Base-by-base conservation (phyloP, 2,797 vertebrate genomes). In the Macropus fuliginosus region DNA sequence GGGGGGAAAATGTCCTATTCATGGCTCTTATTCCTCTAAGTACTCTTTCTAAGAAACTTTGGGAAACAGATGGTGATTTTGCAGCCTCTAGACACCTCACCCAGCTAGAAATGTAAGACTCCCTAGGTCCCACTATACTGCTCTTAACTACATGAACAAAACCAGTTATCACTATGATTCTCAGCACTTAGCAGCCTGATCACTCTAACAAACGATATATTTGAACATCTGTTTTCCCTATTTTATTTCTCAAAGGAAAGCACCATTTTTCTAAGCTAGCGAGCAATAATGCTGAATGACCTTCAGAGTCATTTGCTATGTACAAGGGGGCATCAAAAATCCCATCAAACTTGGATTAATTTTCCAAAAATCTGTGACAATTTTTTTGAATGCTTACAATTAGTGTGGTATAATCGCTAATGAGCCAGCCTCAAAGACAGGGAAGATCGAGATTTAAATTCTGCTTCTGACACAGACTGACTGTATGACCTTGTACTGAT, bases 151-250 rank as follows among this genome's bases (percentile, higher is more conserved):
- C n/a, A 90, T 93, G 92, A 93, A 95, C 93, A 93, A 97, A 90
- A 93, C 57, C 94, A 93, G 93, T 96, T 95, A 96, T 74, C 91
- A 87, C 95, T 96, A 95, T 97, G 59, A 96, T 97, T 97, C 94
- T 92, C 94, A 97, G 97, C 91, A 96, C 92, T 97, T 97, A 97
- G 97, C 95, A 98, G 97, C 97, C 93, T 93, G 91, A 97, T 74
- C 96, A 97, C 40, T 46, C 91, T 94, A 95, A 91, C 91, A 95
- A 97, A 96, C 93, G 89, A 56, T 96, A 28, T 93, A 95, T 62
- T 93, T 94, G 94, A 95, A 55, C 96, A 91, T 96, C 59, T 96
- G 94, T 97, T 97, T 96, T 94, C 94, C 96, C 56, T 94, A 96
- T 74, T 92, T 92, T 93, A 55, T 92, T 92, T 98, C 97, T 95